Percentiles rank a stretch among this genome's conserved stretches.
Evolutionary conservation across 92 coral and sea anemone species (phyloP).

Genomic region (Pocillopora grandis): DNA sequence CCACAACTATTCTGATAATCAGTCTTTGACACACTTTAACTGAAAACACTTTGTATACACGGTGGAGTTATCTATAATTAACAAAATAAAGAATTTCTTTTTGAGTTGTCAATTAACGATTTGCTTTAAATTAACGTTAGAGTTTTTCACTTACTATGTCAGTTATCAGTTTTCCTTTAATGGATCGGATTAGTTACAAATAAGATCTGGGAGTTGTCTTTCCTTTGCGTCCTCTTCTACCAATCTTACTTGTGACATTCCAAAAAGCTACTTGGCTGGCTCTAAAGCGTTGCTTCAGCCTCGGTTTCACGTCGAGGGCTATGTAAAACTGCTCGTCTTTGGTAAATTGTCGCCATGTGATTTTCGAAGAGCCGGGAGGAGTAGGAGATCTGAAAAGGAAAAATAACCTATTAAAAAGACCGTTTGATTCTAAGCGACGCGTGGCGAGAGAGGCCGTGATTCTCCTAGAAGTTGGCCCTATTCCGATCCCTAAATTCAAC

Average conservation of each 20-base stretch:
- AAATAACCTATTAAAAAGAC: not conserved
- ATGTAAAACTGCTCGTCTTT: slow-evolving; percentile 12
- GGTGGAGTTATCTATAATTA: no score
- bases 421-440: not conserved
- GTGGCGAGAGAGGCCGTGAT: not conserved
- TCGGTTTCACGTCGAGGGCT: slow-evolving; percentile 24
- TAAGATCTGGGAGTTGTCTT: not conserved
- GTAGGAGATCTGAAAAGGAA: slow-evolving; percentile 10
- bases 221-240: not conserved
- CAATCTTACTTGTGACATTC: slow-evolving; percentile 3
- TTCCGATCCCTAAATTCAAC: no score
- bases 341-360: slow-evolving; percentile 4
- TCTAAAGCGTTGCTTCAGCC: not conserved
- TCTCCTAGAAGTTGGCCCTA: not conserved
- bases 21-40: no score
- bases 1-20: no score
- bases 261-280: slow-evolving; percentile 16
- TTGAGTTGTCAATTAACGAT: no score
- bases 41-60: no score
- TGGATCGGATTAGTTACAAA: no score
- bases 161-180: no score
- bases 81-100: no score
- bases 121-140: no score
- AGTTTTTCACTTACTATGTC: no score
- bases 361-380: not conserved